A percentile compares a stretch with the other conserved stretches of the same genome.
These are phyloP conservation scores for Thymelicus acteon DNA, from an alignment of 2,888 invertebrate species.

Conservation along the genomic window DNA sequence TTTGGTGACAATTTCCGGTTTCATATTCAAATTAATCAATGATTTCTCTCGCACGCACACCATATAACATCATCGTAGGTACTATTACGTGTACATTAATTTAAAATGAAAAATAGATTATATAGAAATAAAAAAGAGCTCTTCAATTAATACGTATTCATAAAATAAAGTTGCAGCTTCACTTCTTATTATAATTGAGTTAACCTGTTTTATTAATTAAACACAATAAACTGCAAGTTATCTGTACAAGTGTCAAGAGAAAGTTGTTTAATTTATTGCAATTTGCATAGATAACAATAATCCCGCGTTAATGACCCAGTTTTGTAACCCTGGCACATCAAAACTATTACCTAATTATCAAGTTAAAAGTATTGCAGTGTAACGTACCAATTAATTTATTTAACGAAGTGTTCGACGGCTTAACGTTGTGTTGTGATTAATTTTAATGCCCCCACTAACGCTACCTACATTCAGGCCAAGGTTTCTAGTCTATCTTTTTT, in stretches of 20 bases:
- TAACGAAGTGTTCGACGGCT: slow-evolving; percentile 34
- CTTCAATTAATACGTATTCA: too few species aligned
- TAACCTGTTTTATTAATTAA: background rate
- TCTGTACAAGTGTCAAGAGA: slow-evolving; percentile 13
- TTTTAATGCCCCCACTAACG: slow-evolving; percentile 42
- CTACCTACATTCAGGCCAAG: slow-evolving; percentile 42
- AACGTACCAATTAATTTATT: slow-evolving; percentile 35
- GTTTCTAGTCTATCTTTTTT: slow-evolving; percentile 33
- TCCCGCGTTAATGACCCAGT: slow-evolving; percentile 28
- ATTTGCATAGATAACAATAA: slow-evolving; percentile 29
- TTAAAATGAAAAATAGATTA: too few species aligned
- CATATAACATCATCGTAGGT: too few species aligned
- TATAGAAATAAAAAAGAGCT: too few species aligned
- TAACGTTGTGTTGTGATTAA: slow-evolving; percentile 34
- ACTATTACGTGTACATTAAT: too few species aligned
- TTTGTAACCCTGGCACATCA: slow-evolving; percentile 30
- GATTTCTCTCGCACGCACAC: too few species aligned
- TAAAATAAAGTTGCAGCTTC: too few species aligned
- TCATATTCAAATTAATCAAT: too few species aligned
- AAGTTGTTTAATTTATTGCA: slow-evolving; percentile 20
- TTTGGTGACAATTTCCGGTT: too few species aligned
- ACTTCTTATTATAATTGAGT: too few species aligned
- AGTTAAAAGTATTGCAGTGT: slow-evolving; percentile 30
- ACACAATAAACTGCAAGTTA: background rate
- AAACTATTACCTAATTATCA: slow-evolving; percentile 20